phyloP scores from a whole-genome alignment of 2,797 vertebrate species.

The Lagocephalus sceleratus region DNA sequence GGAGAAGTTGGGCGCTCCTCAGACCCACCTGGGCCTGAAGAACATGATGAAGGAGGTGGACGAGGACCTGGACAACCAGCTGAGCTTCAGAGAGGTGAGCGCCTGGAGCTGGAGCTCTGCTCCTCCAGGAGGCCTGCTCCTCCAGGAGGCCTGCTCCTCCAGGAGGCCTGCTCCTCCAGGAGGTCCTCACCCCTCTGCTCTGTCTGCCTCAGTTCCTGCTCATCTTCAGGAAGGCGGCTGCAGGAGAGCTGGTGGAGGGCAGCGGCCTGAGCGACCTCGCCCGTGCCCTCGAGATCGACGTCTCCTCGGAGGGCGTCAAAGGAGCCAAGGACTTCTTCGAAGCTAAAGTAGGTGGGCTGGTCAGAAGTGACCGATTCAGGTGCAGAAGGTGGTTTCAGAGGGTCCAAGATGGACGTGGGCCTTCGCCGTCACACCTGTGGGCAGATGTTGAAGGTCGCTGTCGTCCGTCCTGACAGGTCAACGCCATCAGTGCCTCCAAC shows the following conservation, averaged over 20 bases:
- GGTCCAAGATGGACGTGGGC: too few species aligned
- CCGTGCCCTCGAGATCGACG: conserved; percentile 90
- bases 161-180: too few species aligned
- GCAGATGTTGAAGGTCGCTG: too few species aligned
- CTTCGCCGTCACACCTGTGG: too few species aligned
- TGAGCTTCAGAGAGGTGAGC: conserved; percentile 91
- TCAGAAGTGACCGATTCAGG: too few species aligned
- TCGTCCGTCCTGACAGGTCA: too few species aligned
- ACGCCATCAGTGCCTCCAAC: conserved; percentile 85
- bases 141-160: too few species aligned
- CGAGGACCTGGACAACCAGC: conserved; percentile 91
- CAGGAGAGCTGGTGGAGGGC: conserved; percentile 89
- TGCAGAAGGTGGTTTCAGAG: too few species aligned
- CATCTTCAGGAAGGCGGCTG: conserved; percentile 93
- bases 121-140: too few species aligned
- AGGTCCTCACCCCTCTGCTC: too few species aligned
- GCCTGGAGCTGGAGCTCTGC: too few species aligned
- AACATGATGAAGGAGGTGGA: conserved; percentile 98
- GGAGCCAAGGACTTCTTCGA: conserved; percentile 95
- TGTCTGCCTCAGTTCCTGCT: conserved; percentile 93
- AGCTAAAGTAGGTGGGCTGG: conserved; percentile 83
- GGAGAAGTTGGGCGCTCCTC: conserved; percentile 92
- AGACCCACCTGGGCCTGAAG: conserved; percentile 92
- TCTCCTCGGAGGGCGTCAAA: conserved; percentile 91
- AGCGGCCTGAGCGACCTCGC: conserved; percentile 86